Conservation (phyloP, 1,140 invertebrate species). For the Anoplolepis gracilipes region DNA sequence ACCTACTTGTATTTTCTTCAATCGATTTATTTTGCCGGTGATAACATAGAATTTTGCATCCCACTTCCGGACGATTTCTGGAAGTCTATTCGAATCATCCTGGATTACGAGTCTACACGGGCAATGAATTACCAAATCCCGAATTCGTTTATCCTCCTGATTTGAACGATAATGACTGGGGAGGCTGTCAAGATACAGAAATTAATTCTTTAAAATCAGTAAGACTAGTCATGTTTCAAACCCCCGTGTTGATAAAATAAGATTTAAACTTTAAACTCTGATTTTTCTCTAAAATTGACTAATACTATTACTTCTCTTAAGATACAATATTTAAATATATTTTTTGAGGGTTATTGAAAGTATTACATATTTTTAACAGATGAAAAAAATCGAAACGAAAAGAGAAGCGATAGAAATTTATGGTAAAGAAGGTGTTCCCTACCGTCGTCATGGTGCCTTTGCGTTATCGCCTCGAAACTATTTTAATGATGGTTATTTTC, state of each 20-base stretch:
- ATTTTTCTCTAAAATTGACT: not conserved
- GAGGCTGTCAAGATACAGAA: not conserved
- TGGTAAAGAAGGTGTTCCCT: constrained; percentile 86
- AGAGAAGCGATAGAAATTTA: constrained; percentile 64
- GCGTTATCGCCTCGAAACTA: constrained; percentile 89
- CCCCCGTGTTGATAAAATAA: too few species aligned
- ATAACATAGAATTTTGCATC: constrained; percentile 83
- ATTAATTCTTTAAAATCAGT: constrained; percentile 18
- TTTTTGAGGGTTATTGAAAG: not conserved
- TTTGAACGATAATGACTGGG: constrained; percentile 30
- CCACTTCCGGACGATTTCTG: constrained; percentile 84
- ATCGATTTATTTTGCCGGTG: not conserved
- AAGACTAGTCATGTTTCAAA: not conserved
- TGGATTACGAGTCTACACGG: constrained; percentile 88
- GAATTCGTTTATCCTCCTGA: constrained; percentile 59
- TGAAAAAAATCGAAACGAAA: not conserved
- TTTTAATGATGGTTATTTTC: constrained; percentile 86
- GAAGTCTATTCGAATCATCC: constrained; percentile 88
- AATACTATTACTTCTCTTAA: not conserved
- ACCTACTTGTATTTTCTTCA: not conserved
- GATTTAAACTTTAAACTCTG: too few species aligned
- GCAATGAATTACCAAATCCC: constrained; percentile 85
- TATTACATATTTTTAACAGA: constrained; percentile 19
- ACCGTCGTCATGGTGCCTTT: constrained; percentile 87
- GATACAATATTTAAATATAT: not conserved